A percentile compares a stretch with the other conserved stretches of the same genome.
Evolutionary conservation across 2,797 vertebrate species (phyloP).

Genomic region (Cuniculus paca): DNA sequence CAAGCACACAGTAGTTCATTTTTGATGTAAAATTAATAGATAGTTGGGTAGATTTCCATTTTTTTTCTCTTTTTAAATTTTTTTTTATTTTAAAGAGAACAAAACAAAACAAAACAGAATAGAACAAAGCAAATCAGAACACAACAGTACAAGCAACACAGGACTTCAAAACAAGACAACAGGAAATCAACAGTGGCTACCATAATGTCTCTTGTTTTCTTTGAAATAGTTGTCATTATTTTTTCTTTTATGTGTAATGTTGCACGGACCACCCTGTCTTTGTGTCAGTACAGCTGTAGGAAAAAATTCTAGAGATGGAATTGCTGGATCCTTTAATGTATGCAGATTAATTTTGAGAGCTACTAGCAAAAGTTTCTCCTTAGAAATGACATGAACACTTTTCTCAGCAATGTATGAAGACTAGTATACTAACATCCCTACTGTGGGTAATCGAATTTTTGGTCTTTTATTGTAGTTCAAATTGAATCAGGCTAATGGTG

Average conservation of each 20-base stretch:
- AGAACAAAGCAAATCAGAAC: too few species aligned
- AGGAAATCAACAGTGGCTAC: too few species aligned
- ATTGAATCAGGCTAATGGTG: not conserved
- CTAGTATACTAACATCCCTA: not conserved
- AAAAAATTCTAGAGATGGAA: not conserved
- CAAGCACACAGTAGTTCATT: not conserved
- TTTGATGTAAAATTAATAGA: not conserved
- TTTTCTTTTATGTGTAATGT: not conserved
- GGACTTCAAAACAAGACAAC: too few species aligned
- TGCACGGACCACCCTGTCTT: not conserved
- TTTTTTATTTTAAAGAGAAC: too few species aligned
- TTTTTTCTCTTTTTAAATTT: too few species aligned
- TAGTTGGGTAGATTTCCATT: not conserved
- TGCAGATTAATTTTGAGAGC: slow-evolving; percentile 37
- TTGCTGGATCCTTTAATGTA: not conserved
- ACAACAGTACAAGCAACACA: too few species aligned
- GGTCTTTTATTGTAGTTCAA: slow-evolving; percentile 43
- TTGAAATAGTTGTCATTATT: too few species aligned
- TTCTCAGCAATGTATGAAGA: not conserved
- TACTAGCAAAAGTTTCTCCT: not conserved
- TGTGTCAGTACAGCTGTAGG: not conserved
- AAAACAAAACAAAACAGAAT: too few species aligned
- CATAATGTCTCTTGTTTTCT: too few species aligned
- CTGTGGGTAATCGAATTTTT: not conserved
- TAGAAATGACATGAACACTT: not conserved